phyloP scores from a whole-genome alignment of 2,797 vertebrate species.

The Dendrocincla tyrannina region DNA sequence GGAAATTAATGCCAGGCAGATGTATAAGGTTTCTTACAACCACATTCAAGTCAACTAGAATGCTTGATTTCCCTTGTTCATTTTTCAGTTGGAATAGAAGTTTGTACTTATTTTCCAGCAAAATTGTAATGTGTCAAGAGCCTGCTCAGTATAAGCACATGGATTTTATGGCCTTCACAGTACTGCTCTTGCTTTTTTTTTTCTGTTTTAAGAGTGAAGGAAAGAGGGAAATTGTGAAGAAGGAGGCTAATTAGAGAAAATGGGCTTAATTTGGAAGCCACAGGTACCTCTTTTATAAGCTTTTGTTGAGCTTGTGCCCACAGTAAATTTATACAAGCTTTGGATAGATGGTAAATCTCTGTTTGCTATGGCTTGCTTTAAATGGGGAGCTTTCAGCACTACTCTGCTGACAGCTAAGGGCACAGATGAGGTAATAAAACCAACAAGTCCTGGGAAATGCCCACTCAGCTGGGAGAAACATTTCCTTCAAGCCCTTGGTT shows the following conservation, averaged over 20 bases:
- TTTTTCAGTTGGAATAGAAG: not conserved
- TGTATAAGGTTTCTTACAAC: not conserved
- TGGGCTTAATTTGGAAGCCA: constrained; percentile 68
- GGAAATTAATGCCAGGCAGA: not conserved
- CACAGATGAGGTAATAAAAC: constrained; percentile 64
- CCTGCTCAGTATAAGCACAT: constrained; percentile 29
- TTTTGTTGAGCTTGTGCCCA: constrained; percentile 67
- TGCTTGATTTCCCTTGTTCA: not conserved
- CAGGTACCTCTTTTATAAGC: constrained; percentile 71
- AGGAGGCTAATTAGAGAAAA: constrained; percentile 71
- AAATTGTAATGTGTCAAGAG: constrained; percentile 22
- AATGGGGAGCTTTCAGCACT: constrained; percentile 57
- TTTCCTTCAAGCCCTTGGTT: constrained; percentile 1
- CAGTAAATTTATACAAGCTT: constrained; percentile 61
- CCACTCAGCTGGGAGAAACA: constrained; percentile 33
- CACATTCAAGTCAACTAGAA: not conserved
- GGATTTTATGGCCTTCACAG: constrained; percentile 51
- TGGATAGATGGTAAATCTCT: constrained; percentile 15
- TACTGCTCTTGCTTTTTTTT: not conserved
- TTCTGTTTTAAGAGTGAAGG: not conserved
- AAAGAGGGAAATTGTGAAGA: constrained; percentile 60
- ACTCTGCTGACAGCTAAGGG: constrained; percentile 16
- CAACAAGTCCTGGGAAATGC: constrained; percentile 43
- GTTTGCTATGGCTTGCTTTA: constrained; percentile 46
- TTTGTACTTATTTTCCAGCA: constrained; percentile 39